Evolutionary conservation across 2,888 invertebrate species (phyloP).

Genomic region (Amphimallon solstitiale): DNA sequence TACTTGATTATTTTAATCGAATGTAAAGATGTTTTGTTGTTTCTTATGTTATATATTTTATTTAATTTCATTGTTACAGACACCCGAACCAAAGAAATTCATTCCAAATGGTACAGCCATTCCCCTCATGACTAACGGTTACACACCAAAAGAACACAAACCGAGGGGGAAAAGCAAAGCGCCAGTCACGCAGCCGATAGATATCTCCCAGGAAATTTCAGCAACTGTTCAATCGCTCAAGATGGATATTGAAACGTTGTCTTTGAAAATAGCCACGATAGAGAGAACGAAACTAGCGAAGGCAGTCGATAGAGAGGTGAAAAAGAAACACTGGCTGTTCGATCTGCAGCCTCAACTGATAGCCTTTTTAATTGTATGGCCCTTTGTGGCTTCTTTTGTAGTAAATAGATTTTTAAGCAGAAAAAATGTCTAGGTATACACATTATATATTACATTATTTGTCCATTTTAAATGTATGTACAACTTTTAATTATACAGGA

Average conservation of each 20-base stretch:
- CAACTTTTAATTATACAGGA: conserved; percentile 14
- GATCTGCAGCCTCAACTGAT: conserved; percentile 64
- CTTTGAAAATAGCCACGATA: conserved; percentile 61
- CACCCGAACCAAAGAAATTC: conserved; percentile 53
- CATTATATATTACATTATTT: conserved; percentile 12
- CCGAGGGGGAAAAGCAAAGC: conserved; percentile 52
- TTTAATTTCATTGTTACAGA: conserved; percentile 48
- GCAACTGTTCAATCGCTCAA: conserved; percentile 64
- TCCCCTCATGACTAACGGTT: conserved; percentile 47
- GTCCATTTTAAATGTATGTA: neutral
- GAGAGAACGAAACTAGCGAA: conserved; percentile 51
- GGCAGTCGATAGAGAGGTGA: conserved; percentile 34
- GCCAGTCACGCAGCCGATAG: conserved; percentile 50
- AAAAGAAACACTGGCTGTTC: conserved; percentile 47
- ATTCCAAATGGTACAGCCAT: conserved; percentile 51
- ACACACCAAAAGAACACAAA: conserved; percentile 51
- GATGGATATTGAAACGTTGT: conserved; percentile 64
- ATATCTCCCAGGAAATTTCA: conserved; percentile 65
- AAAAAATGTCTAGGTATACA: conserved; percentile 33
- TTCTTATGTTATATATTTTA: neutral
- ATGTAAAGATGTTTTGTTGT: conserved; percentile 3
- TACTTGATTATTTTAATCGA: too few relatives aligned
- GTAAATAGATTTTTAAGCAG: conserved; percentile 54
- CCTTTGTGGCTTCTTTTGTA: conserved; percentile 67
- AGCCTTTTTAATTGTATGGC: conserved; percentile 73